Percentiles rank a stretch among this genome's conserved stretches.
Evolutionary conservation across 2,888 invertebrate species (phyloP).

Genomic region (Diarsia brunnea): DNA sequence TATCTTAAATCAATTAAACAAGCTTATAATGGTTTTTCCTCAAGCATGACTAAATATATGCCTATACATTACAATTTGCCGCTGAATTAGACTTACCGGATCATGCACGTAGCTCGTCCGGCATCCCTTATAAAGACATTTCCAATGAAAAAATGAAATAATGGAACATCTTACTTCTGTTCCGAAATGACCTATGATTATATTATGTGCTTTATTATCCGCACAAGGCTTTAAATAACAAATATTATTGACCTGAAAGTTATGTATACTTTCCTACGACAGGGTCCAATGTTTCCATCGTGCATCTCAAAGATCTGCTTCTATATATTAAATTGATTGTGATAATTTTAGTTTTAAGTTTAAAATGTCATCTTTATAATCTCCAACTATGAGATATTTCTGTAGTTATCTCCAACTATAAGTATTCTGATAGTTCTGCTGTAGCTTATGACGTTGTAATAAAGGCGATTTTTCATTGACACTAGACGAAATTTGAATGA

Average conservation of each 20-base stretch:
- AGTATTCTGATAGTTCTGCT: conserved; percentile 1
- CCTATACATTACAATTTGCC: too few relatives aligned
- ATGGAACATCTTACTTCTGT: not conserved
- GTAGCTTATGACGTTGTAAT: not conserved
- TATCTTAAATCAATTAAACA: too few relatives aligned
- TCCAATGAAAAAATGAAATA: not conserved
- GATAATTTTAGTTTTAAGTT: conserved; percentile 65
- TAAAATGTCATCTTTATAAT: conserved; percentile 8
- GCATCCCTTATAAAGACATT: not conserved
- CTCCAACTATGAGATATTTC: not conserved
- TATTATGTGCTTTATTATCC: not conserved
- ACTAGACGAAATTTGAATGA: not conserved
- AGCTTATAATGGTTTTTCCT: too few relatives aligned
- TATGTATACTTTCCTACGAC: conserved; percentile 4
- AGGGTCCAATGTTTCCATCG: conserved; percentile 19
- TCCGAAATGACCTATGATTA: too few relatives aligned
- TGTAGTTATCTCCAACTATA: not conserved
- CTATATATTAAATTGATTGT: conserved; percentile 60
- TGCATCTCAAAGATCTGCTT: conserved; percentile 61
- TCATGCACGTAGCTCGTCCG: not conserved
- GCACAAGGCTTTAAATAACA: not conserved
- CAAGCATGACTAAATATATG: too few relatives aligned
- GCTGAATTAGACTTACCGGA: not conserved
- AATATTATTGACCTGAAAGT: not conserved
- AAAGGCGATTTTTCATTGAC: not conserved